Evolutionary conservation across 2,888 invertebrate species (phyloP), one percentile per base, ranked within the genome.

Genomic region (Drosophila antonietae): DNA sequence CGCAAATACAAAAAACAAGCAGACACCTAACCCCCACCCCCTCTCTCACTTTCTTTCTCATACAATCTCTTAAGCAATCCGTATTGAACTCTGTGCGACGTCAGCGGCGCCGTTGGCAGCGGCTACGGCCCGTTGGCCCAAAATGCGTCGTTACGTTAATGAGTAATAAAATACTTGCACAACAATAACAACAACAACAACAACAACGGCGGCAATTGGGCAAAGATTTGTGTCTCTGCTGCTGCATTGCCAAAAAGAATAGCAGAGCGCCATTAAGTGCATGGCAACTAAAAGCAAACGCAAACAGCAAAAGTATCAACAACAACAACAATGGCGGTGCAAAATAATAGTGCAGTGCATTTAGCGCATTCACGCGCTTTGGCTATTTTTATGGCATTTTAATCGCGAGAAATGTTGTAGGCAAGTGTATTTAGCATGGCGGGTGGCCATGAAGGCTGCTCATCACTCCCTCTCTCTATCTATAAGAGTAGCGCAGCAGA

Each of bases 131-230:
- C 64, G 69, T 76, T 82, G 83, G 74, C 78, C 75, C 86, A 82
- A 88, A 88, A 90, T 90, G 78, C 89, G 87, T 88, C 76, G 83
- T 88, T 86, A 87, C 82, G 80, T 80, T 81, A 90, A 88, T 89
- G 89, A 90, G 83, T 82, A 88, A 88, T 88, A 90, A 88, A 90
- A 83, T 89, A 85, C 88, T 84, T 80, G 87, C 81, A 75, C 69
- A 80, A 73, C 61, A 76, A 23, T 4, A 23, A 65, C 55, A 56
- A 44, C 53, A 76, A n/a, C n/a, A n/a, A n/a, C n/a, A n/a, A n/a
- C n/a, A n/a, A 67, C 63, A 75, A 63, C 53, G 47, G 18, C 51
- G 68, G 57, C 57, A 76, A 71, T 65, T 73, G 52, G 44, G 23
- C 31, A 59, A 67, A 67, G 63, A 75, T 70, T 57, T 68, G 55